These are phyloP conservation scores for Coracias cyanogaster DNA, from an alignment of 2,797 vertebrate species.

Conservation along the genomic window DNA sequence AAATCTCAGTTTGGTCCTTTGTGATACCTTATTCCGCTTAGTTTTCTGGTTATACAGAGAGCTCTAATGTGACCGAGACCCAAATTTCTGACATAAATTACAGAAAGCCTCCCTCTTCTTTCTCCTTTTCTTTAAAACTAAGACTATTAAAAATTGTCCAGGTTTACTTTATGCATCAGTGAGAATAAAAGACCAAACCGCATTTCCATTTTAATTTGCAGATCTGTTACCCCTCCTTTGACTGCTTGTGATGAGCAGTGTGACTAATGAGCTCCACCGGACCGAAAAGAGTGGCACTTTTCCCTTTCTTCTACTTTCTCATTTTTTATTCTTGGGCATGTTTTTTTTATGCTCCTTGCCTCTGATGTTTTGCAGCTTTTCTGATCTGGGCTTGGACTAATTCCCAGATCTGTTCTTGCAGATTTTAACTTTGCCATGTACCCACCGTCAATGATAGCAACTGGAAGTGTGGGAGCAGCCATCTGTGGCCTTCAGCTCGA, in stretches of 20 bases:
- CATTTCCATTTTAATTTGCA: conserved; percentile 74
- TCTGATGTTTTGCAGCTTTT: conserved; percentile 76
- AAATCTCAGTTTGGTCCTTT: conserved; percentile 50
- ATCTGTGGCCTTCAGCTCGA: conserved; percentile 93
- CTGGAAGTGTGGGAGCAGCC: conserved; percentile 94
- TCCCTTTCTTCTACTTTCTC: conserved; percentile 38
- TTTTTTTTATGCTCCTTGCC: conserved; percentile 54
- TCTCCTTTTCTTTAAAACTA: conserved; percentile 46
- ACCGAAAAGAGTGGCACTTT: conserved; percentile 62
- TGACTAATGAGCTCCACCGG: conserved; percentile 61
- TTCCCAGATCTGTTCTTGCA: conserved; percentile 75
- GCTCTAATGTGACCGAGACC: conserved; percentile 11
- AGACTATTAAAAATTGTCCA: conserved; percentile 64
- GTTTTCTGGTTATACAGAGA: conserved; percentile 20
- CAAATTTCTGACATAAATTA: conserved; percentile 49
- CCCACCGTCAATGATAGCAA: conserved; percentile 97
- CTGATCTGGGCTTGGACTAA: conserved; percentile 68
- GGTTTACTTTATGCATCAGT: conserved; percentile 68
- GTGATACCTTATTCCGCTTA: conserved; percentile 35
- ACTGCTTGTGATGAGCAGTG: conserved; percentile 62
- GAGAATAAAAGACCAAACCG: conserved; percentile 40
- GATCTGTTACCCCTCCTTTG: conserved; percentile 68
- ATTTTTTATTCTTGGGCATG: conserved; percentile 60
- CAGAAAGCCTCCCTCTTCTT: conserved; percentile 54
- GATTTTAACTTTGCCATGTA: conserved; percentile 97